A percentile compares a stretch with the other conserved stretches of the same genome.
Conservation (phyloP, 2,113 vertebrate genomes). For the Oxygymnocypris stewartii region DNA sequence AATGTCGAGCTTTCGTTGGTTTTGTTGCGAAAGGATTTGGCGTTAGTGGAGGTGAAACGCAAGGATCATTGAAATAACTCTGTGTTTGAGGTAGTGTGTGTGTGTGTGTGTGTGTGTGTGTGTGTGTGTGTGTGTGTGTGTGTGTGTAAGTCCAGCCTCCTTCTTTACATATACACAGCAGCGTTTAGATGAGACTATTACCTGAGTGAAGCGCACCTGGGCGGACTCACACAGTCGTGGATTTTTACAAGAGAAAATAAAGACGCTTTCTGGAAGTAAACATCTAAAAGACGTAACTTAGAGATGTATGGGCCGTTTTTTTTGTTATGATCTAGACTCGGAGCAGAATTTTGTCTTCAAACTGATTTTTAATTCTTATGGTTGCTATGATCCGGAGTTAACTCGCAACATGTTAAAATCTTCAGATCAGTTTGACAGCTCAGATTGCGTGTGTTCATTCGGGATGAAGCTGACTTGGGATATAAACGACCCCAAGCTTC, state of each 20-base stretch:
- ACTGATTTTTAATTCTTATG: background rate
- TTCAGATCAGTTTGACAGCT: constrained; percentile 69
- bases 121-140: background rate
- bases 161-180: constrained; percentile 51
- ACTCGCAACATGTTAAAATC: constrained; percentile 70
- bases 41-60: constrained; percentile 51
- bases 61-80: constrained; percentile 53
- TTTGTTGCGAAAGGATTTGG: constrained; percentile 5
- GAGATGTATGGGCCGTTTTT: background rate
- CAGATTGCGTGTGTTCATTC: constrained; percentile 61
- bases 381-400: constrained; percentile 38
- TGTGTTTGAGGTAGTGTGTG: constrained; percentile 25
- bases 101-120: background rate
- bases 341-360: background rate
- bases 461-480: constrained; percentile 94
- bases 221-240: constrained; percentile 30
- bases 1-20: background rate
- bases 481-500: constrained; percentile 93
- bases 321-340: background rate
- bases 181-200: constrained; percentile 51
- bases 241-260: constrained; percentile 35
- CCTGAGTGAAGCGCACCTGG: constrained; percentile 45
- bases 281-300: background rate
- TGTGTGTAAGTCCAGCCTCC: constrained; percentile 56
- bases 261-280: background rate